A percentile compares a stretch with the other conserved stretches of the same genome.
Conservation (phyloP, 2,113 vertebrate genomes). For the Urocolius indicus region DNA sequence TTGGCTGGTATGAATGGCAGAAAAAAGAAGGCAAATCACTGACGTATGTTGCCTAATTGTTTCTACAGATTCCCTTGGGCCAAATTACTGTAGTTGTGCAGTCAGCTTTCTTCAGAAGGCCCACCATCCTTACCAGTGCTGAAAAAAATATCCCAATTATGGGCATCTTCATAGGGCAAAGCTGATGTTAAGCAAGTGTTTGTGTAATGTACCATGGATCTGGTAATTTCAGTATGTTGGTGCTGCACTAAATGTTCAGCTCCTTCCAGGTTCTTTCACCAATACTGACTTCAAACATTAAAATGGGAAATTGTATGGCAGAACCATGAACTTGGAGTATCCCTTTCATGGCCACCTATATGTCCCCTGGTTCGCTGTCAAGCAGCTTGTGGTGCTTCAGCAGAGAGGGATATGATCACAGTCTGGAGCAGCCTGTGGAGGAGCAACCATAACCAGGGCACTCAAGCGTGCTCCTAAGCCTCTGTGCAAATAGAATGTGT, state of each 20-base stretch:
- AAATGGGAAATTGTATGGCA: neutral
- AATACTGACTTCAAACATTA: rapidly evolving
- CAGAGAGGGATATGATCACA: rapidly evolving
- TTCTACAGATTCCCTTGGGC: neutral
- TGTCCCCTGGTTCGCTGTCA: neutral
- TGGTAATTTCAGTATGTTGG: neutral
- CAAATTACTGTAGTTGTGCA: neutral
- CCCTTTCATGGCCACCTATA: neutral
- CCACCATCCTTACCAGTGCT: neutral
- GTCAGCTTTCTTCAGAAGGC: neutral
- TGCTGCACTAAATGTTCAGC: neutral
- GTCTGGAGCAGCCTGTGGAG: neutral
- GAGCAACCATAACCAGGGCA: neutral
- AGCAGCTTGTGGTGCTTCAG: neutral
- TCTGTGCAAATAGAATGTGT: neutral
- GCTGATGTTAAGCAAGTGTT: neutral
- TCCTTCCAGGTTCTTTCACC: neutral
- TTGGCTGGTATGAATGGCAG: neutral
- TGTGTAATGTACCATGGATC: neutral
- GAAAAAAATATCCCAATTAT: neutral
- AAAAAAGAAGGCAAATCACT: neutral
- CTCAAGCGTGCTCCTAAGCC: neutral
- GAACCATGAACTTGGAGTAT: rapidly evolving
- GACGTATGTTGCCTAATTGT: neutral
- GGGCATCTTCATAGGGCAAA: neutral